These are phyloP conservation scores for Dinomys branickii DNA, from an alignment of 2,113 vertebrate genomes.

Conservation along the genomic window DNA sequence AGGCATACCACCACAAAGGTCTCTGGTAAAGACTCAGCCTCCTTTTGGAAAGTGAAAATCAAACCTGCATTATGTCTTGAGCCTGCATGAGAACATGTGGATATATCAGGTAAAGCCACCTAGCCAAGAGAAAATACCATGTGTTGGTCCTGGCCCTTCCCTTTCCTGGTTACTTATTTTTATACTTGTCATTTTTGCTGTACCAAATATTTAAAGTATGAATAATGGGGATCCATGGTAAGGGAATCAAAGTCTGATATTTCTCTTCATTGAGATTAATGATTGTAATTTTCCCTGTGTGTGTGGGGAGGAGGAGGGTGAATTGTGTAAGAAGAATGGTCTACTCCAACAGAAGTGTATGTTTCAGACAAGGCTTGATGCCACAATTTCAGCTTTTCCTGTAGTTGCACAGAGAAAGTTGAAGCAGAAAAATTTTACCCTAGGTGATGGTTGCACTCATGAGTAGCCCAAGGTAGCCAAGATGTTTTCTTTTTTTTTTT, in stretches of 20 bases:
- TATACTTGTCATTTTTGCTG: constrained; percentile 44
- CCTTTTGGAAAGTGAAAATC: too few relatives aligned
- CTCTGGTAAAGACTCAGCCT: background rate
- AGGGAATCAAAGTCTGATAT: constrained; percentile 68
- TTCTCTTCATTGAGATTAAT: constrained; percentile 80
- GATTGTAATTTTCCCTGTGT: constrained; percentile 63
- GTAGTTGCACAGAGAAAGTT: background rate
- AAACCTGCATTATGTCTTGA: background rate
- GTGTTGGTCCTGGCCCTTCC: background rate
- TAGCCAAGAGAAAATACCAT: background rate
- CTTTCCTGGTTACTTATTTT: constrained; percentile 47
- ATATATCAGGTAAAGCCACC: background rate
- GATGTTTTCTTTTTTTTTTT: too few relatives aligned
- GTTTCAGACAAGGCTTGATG: background rate
- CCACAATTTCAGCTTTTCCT: constrained; percentile 7
- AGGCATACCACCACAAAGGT: background rate
- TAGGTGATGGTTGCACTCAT: background rate
- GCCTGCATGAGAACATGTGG: background rate
- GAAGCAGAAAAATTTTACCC: background rate
- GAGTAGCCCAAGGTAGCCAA: too few relatives aligned
- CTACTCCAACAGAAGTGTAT: background rate
- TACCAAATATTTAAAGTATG: constrained; percentile 77
- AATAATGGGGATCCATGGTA: constrained; percentile 73
- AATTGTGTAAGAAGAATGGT: constrained; percentile 57
- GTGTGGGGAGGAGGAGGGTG: background rate